Conservation (phyloP, 2,888 invertebrate species). For the Campopleginae sp. region DNA sequence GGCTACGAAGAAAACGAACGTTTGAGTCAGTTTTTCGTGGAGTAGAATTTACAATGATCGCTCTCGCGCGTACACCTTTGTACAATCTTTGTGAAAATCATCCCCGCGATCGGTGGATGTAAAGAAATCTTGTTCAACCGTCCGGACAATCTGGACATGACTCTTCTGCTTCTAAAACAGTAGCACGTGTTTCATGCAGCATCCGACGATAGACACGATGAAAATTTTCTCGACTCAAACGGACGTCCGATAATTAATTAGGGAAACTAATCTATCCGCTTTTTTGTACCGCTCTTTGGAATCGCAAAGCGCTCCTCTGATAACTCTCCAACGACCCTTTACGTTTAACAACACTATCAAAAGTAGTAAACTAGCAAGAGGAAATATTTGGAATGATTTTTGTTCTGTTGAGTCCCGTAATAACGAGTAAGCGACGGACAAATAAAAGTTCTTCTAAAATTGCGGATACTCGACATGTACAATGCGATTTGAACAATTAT, state of each 20-base stretch:
- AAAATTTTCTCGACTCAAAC: not conserved
- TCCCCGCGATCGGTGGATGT: too few relatives aligned
- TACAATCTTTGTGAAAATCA: too few relatives aligned
- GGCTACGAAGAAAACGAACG: constrained; percentile 11
- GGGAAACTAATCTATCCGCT: not conserved
- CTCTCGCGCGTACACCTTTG: too few relatives aligned
- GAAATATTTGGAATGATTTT: constrained; percentile 14
- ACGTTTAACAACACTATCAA: not conserved
- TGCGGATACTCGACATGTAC: not conserved
- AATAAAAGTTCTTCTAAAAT: not conserved
- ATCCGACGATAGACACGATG: too few relatives aligned
- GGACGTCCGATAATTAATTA: not conserved
- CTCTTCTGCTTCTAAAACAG: too few relatives aligned
- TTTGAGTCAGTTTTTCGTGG: not conserved
- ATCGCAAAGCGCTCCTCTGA: not conserved
- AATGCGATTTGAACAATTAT: constrained; percentile 1
- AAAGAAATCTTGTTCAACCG: too few relatives aligned
- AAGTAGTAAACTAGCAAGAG: constrained; percentile 16
- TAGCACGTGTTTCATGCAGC: too few relatives aligned
- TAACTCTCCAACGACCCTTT: constrained; percentile 7
- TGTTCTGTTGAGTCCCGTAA: not conserved
- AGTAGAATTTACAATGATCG: too few relatives aligned
- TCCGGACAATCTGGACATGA: too few relatives aligned
- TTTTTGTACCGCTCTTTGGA: not conserved
- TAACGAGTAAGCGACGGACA: not conserved